Base-by-base conservation (phyloP, 2,797 vertebrate genomes). In the Labeo calbasu region DNA sequence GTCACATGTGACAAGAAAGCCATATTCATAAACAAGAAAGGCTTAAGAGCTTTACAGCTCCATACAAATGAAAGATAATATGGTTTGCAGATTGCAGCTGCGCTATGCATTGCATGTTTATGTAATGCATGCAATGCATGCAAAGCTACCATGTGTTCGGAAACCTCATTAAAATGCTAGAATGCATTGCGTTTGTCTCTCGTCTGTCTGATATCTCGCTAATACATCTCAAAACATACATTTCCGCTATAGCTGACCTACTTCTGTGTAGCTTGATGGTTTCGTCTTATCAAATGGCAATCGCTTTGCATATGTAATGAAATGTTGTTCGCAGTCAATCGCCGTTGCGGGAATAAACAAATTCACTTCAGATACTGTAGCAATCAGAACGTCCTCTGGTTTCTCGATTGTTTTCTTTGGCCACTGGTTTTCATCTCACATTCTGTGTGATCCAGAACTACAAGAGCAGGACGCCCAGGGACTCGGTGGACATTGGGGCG, bases 391-490 rank as follows among this genome's bases (percentile, higher is more conserved):
- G 65, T 77, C 79, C 46, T 46, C 23, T 79, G 73, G 57, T 75
- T 69, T 77, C 46, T 57, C 19, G 66, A 15, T 84, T 61, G 48
- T 75, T 71, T 76, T 36, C 80, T 46, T 36, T 36, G 59, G 61
- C 12, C 23, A 57, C 21, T n/a, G 40, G 87, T 90, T 89, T 88
- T 89, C 57, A 89, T 89, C 71, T 85, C 1, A 0, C 48, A 86
- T 88, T 91, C 80, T 28, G 82, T 90, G 84, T 90, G 87, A 91
- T 90, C 78, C 57, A 83, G 87, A 77, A 86, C 87, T 76, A 48
- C 40, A 66, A 87, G 87, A 87, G 78, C 80, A 88, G 79, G 86
- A n/a, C 48, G 85, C 84, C 55, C 23, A 25, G 82, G 80, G 73
- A 84, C 82, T 61, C 46, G 65, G 53, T 78, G 65, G 82, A 77